These are phyloP conservation scores for Halesus radiatus DNA, from an alignment of 1,140 invertebrate species.

Conservation along the genomic window DNA sequence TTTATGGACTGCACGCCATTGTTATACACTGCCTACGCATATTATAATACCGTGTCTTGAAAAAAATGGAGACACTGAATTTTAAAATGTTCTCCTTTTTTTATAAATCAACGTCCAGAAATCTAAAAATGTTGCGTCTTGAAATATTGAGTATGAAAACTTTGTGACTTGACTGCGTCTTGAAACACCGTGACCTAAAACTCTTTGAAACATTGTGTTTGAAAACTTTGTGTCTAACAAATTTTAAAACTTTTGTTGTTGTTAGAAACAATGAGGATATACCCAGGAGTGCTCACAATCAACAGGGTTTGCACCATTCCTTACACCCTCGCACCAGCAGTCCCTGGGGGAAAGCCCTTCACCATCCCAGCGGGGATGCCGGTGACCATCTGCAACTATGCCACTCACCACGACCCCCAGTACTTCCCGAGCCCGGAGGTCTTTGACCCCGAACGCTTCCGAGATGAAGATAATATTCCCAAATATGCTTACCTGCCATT, in stretches of 20 bases:
- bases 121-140: no score
- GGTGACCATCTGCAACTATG: slow-evolving; percentile 57
- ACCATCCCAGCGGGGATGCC: slow-evolving; percentile 61
- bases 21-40: no score
- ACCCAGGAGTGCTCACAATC: slow-evolving; percentile 40
- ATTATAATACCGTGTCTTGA: no score
- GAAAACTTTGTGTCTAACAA: no score
- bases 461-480: slow-evolving; percentile 61
- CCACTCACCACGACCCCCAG: slow-evolving; percentile 62
- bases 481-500: slow-evolving; percentile 70
- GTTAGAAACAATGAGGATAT: slow-evolving; percentile 44
- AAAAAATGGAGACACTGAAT: no score
- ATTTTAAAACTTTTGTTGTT: neutral
- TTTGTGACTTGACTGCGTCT: no score
- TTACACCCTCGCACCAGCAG: slow-evolving; percentile 40
- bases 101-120: no score
- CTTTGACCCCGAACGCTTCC: slow-evolving; percentile 76
- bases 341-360: slow-evolving; percentile 30
- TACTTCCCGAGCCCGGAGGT: slow-evolving; percentile 72
- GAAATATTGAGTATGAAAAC: no score
- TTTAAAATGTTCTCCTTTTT: no score
- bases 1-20: no score
- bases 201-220: no score
- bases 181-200: no score
- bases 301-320: slow-evolving; percentile 43